Evolutionary conservation across 2,888 invertebrate genomes (phyloP).

Genomic region (Perdita meconis): DNA sequence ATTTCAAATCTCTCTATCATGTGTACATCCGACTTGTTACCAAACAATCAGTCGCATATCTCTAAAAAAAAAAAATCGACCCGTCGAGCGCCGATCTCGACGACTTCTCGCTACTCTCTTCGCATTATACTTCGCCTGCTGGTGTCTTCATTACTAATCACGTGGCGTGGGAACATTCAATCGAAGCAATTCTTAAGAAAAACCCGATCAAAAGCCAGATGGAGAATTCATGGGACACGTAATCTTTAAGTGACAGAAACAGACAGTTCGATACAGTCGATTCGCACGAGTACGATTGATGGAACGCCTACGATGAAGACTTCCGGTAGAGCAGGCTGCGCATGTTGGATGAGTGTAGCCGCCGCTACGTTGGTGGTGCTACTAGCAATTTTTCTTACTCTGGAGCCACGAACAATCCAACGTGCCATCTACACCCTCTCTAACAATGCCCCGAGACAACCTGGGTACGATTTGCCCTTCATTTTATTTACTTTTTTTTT

Average conservation of each 20-base stretch:
- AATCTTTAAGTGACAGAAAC: constrained; percentile 80
- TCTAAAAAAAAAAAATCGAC: constrained; percentile 15
- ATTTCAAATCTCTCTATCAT: constrained; percentile 8
- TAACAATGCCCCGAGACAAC: constrained; percentile 81
- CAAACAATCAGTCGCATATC: constrained; percentile 26
- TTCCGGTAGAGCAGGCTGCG: constrained; percentile 73
- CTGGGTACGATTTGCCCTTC: constrained; percentile 80
- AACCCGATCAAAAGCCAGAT: constrained; percentile 3
- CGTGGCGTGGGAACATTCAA: constrained; percentile 49
- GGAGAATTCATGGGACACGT: constrained; percentile 72
- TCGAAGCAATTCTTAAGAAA: constrained; percentile 18
- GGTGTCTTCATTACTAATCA: constrained; percentile 68
- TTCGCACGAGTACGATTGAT: constrained; percentile 78
- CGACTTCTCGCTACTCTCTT: constrained; percentile 45
- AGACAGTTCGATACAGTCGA: constrained; percentile 75
- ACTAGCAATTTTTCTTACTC: constrained; percentile 81
- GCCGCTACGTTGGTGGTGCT: constrained; percentile 80
- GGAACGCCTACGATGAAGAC: constrained; percentile 78
- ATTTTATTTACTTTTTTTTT: constrained; percentile 67
- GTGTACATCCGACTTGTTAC: constrained; percentile 2
- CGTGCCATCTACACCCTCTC: constrained; percentile 79
- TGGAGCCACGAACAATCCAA: constrained; percentile 81
- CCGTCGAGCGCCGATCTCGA: constrained; percentile 16
- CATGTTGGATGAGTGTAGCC: constrained; percentile 80
- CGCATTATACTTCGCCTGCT: constrained; percentile 48